phyloP scores from a whole-genome alignment of 2,888 invertebrate genomes.

The Eilema griseolum region DNA sequence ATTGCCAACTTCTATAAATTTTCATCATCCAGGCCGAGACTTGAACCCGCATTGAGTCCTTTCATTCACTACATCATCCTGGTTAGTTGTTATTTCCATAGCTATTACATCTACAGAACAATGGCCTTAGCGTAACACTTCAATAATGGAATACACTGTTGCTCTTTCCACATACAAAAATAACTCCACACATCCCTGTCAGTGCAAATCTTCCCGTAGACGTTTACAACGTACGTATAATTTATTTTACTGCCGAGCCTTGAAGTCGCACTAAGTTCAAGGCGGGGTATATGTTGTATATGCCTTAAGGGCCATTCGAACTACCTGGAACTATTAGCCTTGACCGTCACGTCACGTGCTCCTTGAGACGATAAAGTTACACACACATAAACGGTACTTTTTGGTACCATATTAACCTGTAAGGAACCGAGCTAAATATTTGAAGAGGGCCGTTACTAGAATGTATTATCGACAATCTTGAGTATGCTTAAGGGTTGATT shows the following conservation, averaged over 20 bases:
- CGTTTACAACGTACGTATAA: slow-evolving; percentile 37
- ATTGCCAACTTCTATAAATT: too few species aligned
- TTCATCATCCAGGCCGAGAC: not conserved
- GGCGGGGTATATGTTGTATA: slow-evolving; percentile 28
- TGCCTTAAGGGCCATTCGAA: slow-evolving; percentile 17
- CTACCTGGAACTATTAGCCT: slow-evolving; percentile 35
- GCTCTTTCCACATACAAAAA: not conserved
- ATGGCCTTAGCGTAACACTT: not conserved
- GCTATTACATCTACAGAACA: too few species aligned
- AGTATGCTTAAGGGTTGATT: too few species aligned
- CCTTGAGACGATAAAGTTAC: slow-evolving; percentile 38
- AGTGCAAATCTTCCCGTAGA: slow-evolving; percentile 15
- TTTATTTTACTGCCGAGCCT: slow-evolving; percentile 10
- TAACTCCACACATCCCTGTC: not conserved
- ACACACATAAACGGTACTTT: slow-evolving; percentile 40
- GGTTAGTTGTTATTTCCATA: too few species aligned
- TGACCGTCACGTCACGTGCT: slow-evolving; percentile 37
- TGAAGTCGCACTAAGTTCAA: slow-evolving; percentile 36
- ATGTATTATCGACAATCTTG: not conserved
- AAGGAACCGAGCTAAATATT: slow-evolving; percentile 32
- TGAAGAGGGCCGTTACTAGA: slow-evolving; percentile 8
- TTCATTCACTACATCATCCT: too few species aligned
- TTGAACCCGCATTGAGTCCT: too few species aligned
- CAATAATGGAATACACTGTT: not conserved
- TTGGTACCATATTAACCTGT: slow-evolving; percentile 32